Evolutionary conservation across 35 echinoderm and acorn worm species (phyloP).

Genomic region (Heliocidaris tuberculata): DNA sequence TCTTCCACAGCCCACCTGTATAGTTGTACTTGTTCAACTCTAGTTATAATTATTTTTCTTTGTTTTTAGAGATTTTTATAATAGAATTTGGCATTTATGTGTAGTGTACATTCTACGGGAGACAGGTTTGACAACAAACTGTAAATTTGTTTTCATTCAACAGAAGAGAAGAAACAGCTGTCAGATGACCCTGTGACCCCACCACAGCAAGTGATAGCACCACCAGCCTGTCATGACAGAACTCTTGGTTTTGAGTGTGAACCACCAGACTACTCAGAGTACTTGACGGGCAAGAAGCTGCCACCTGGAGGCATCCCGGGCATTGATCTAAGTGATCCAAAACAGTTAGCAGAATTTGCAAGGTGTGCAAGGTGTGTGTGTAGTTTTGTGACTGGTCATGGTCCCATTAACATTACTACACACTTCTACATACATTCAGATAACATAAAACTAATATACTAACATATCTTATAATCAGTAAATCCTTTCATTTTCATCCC

Average conservation of each 20-base stretch:
- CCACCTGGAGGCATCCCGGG: slow-evolving; percentile 97
- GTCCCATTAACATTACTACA: neutral
- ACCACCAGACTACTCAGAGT: slow-evolving; percentile 97
- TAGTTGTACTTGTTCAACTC: no score
- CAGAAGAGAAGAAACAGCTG: slow-evolving; percentile 89
- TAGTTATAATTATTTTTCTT: no score
- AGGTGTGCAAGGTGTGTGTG: slow-evolving; percentile 66
- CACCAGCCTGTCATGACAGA: slow-evolving; percentile 55
- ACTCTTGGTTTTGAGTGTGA: slow-evolving; percentile 42
- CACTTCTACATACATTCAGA: neutral
- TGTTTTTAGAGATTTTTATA: neutral
- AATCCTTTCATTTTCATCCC: no score
- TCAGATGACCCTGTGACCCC: slow-evolving; percentile 72
- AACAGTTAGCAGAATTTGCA: slow-evolving; percentile 99
- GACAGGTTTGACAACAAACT: neutral
- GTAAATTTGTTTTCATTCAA: neutral
- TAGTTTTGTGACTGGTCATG: neutral
- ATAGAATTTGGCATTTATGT: neutral
- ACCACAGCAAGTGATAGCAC: slow-evolving; percentile 65
- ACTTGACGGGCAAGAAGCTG: slow-evolving; percentile 97
- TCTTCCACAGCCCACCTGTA: no score
- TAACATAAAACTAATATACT: no score
- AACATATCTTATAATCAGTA: no score
- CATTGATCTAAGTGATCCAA: slow-evolving; percentile 96
- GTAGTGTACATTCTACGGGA: neutral